Conservation (phyloP, 2,888 invertebrate genomes). For the Apotomis capreana region DNA sequence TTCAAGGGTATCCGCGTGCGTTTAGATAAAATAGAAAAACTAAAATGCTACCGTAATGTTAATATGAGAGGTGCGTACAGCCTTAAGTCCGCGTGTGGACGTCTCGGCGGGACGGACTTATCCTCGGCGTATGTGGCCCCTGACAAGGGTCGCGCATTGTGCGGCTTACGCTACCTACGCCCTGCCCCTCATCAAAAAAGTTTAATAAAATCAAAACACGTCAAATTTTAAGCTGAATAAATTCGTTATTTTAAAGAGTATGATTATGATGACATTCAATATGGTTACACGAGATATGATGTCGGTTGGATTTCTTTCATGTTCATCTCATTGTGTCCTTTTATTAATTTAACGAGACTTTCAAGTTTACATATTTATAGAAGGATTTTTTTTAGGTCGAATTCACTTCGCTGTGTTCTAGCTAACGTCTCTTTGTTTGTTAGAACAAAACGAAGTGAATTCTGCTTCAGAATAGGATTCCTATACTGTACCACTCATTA, state of each 20-base stretch:
- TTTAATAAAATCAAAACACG: constrained; percentile 42
- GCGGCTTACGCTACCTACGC: constrained; percentile 44
- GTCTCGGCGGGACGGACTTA: constrained; percentile 57
- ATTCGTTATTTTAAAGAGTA: background rate
- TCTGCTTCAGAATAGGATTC: too few species aligned
- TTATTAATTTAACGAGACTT: too few species aligned
- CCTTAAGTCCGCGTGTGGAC: constrained; percentile 14
- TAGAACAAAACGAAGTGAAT: too few species aligned
- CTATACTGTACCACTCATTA: too few species aligned
- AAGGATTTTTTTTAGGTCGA: too few species aligned
- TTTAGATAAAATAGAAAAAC: background rate
- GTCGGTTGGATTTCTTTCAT: background rate
- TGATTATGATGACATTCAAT: background rate
- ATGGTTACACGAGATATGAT: background rate
- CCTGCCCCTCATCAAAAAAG: constrained; percentile 34
- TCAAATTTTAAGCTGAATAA: constrained; percentile 27
- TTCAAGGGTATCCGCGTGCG: too few species aligned
- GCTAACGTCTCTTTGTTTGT: too few species aligned
- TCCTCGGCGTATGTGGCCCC: constrained; percentile 70
- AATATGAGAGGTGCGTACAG: background rate
- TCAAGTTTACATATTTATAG: too few species aligned
- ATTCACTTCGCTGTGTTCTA: too few species aligned
- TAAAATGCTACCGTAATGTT: background rate
- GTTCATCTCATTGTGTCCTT: too few species aligned
- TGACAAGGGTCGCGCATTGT: constrained; percentile 73